A percentile compares a stretch with the other conserved stretches of the same genome.
Conservation (phyloP, 2,113 vertebrate species). For the Zootoca vivipara region DNA sequence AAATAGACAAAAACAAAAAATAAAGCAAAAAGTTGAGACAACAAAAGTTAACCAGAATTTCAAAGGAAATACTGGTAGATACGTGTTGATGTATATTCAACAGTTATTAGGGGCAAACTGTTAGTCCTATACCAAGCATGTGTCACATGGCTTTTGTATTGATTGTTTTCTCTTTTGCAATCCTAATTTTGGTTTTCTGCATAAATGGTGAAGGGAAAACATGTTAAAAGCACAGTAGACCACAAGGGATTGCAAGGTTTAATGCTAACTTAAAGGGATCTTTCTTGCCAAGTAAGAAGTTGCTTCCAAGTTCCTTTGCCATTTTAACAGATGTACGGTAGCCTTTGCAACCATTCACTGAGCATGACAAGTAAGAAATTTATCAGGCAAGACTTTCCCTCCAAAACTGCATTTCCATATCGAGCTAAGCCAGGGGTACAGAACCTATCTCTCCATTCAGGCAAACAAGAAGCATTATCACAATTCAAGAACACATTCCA, state of each 20-base stretch:
- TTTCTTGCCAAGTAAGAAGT: not conserved
- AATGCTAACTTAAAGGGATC: not conserved
- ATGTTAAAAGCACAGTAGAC: not conserved
- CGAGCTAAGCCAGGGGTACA: not conserved
- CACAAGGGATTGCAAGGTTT: not conserved
- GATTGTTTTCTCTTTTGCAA: not conserved
- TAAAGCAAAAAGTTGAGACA: not conserved
- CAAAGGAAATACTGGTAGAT: not conserved
- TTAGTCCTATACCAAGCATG: not conserved
- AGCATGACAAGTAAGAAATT: not conserved
- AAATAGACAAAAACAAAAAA: not conserved
- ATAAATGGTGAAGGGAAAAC: not conserved
- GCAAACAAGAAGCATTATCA: too few relatives aligned
- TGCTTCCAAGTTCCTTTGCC: not conserved
- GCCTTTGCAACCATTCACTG: not conserved
- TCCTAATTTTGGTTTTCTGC: not conserved
- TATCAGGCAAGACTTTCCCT: not conserved
- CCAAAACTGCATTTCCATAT: not conserved
- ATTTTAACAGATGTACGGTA: not conserved
- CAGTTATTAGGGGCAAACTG: not conserved
- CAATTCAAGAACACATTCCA: too few relatives aligned
- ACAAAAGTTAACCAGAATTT: not conserved
- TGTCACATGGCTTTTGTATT: not conserved
- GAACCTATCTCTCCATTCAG: too few relatives aligned
- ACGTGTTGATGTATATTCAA: not conserved